Base-by-base conservation (phyloP, 2,888 invertebrate genomes). In the Drosophila eohydei region DNA sequence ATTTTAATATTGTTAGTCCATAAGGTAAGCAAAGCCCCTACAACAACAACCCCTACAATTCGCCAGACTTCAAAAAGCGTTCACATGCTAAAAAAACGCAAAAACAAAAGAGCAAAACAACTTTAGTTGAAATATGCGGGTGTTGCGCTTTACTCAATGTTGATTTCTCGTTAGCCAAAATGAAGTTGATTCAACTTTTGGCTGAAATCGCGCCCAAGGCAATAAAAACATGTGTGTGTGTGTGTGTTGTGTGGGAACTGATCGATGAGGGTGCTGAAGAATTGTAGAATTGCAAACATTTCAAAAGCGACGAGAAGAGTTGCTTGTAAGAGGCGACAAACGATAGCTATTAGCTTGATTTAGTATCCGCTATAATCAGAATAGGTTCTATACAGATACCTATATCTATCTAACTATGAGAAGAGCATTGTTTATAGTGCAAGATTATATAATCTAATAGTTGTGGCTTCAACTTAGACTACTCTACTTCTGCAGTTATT, bases 1-100 rank as follows among this genome's bases (percentile, higher is more conserved):
- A 88, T 92, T 83, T 87, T 92, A 86, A 85, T 92, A 83, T 87
- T 91, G 80, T 89, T 92, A 89, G 91, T 92, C 76, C 90, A 91
- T 91, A 91, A 92, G 92, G 92, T 92, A 88, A 87, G 90, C 75
- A 40, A 74, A 64, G 30, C 43, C 28, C 65, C 46, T n/a, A 44
- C 58, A 67, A 54, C 50, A 59, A 30, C 34, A 68, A 58, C 70
- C 67, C 46, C 50, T n/a, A 54, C 40, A 72, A 65, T 34, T 46
- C 46, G 44, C 48, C 51, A 68, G 30, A 54, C n/a, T 56, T 9
- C 32, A 43, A 51, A 68, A 60, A 36, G 54, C 50, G 57, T 65
- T 54, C 69, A 66, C 48, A 69, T 75, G 67, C 76, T 46, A 71
- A 62, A 61, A 26, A 52, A 52, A 60, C 67, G 51, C 48, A 38